Evolutionary conservation across 1,140 invertebrate genomes (phyloP).

Genomic region (Drosophila novamexicana): DNA sequence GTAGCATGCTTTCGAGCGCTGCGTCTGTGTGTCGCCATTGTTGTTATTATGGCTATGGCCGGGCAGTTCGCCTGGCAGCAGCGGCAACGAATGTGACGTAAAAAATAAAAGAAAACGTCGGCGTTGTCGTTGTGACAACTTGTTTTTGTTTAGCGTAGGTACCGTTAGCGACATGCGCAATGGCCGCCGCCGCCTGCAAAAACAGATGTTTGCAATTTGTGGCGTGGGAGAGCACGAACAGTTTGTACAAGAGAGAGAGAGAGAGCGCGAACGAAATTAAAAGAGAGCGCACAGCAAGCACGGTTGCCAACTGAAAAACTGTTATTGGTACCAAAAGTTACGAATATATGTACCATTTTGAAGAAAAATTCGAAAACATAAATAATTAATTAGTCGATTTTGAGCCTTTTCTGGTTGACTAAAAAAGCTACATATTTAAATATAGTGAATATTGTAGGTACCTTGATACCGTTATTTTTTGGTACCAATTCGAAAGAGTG

Average conservation of each 20-base stretch:
- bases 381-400: too few relatives aligned
- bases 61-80: conserved; percentile 22
- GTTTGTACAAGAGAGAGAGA: conserved; percentile 2
- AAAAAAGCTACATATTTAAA: too few relatives aligned
- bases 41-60: conserved; percentile 50
- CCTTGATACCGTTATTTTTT: too few relatives aligned
- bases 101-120: conserved; percentile 51
- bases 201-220: conserved; percentile 68
- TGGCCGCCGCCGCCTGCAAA: conserved; percentile 46
- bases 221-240: conserved; percentile 44
- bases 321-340: neutral
- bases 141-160: conserved; percentile 78
- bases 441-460: too few relatives aligned
- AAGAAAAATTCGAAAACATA: neutral
- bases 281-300: too few relatives aligned
- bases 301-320: too few relatives aligned
- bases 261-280: conserved; percentile 7
- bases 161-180: conserved; percentile 63
- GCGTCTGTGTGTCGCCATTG: conserved; percentile 37
- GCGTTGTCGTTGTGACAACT: conserved; percentile 54
- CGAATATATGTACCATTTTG: neutral
- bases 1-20: conserved; percentile 63
- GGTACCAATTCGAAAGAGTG: too few relatives aligned
- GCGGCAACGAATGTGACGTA: conserved; percentile 57
- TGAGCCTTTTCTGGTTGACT: too few relatives aligned